Conservation (phyloP, 2,888 invertebrate species). For the Caenorhabditis imperialis region DNA sequence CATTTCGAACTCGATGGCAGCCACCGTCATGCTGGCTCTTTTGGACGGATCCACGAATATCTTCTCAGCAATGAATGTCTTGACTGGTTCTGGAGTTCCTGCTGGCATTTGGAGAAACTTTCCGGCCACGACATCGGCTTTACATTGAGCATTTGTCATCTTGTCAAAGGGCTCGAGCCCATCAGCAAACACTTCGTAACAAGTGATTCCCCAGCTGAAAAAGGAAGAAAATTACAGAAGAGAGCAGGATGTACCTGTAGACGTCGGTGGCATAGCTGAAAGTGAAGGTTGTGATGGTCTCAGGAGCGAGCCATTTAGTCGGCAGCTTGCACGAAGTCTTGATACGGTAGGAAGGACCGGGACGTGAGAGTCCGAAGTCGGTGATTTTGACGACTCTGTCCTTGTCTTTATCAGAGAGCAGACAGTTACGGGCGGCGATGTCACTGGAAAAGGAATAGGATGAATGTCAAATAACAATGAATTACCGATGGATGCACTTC, state of each 20-base stretch:
- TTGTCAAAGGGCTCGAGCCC: constrained; percentile 49
- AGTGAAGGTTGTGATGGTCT: constrained; percentile 13
- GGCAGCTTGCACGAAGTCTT: constrained; percentile 49
- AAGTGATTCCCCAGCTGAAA: constrained; percentile 51
- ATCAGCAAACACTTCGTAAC: constrained; percentile 54
- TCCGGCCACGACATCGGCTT: constrained; percentile 14
- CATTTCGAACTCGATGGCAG: constrained; percentile 15
- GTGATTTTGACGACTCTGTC: constrained; percentile 46
- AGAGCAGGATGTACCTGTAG: constrained; percentile 26
- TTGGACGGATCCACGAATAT: constrained; percentile 29
- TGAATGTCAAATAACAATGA: too few relatives aligned
- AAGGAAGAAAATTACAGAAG: background rate
- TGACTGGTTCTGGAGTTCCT: constrained; percentile 35
- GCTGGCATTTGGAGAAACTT: constrained; percentile 40
- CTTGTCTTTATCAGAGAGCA: constrained; percentile 2
- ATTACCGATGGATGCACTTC: constrained; percentile 50
- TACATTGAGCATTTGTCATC: constrained; percentile 34
- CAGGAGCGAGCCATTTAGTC: constrained; percentile 22
- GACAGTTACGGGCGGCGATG: constrained; percentile 50
- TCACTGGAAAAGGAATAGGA: constrained; percentile 19
- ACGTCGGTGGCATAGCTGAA: constrained; percentile 51
- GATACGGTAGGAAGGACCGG: constrained; percentile 39
- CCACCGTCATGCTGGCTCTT: constrained; percentile 24
- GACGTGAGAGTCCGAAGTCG: constrained; percentile 58
- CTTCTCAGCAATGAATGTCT: constrained; percentile 21